phyloP scores from a whole-genome alignment of 2,888 invertebrate genomes.

The Stratiomys singularior region DNA sequence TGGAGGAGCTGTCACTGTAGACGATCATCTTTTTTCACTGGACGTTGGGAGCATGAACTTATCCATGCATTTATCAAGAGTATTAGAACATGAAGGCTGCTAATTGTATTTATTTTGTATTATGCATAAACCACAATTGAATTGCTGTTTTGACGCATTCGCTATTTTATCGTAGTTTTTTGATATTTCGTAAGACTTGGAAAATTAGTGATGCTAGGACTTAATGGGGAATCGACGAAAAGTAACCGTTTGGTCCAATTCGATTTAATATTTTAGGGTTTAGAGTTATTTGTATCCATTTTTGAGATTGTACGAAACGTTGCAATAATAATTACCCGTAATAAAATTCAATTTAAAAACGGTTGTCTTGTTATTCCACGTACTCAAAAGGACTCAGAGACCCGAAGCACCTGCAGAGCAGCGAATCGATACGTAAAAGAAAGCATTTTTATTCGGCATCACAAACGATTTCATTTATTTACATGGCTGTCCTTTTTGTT shows the following conservation, averaged over 20 bases:
- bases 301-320: too few relatives aligned
- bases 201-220: constrained; percentile 2
- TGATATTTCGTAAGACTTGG: constrained; percentile 9
- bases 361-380: too few relatives aligned
- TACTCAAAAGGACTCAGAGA: too few relatives aligned
- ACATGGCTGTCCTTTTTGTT: too few relatives aligned
- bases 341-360: too few relatives aligned
- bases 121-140: not conserved
- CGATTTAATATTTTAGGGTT: constrained; percentile 17
- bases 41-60: not conserved
- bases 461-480: too few relatives aligned
- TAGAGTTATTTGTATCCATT: not conserved
- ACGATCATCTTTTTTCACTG: not conserved
- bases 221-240: not conserved
- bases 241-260: constrained; percentile 23
- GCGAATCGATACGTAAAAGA: too few relatives aligned
- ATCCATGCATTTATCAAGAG: constrained; percentile 3
- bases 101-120: constrained; percentile 2
- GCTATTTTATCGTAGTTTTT: constrained; percentile 4
- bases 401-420: too few relatives aligned
- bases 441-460: too few relatives aligned
- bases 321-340: too few relatives aligned
- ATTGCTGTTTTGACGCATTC: constrained; percentile 9
- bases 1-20: constrained; percentile 65
- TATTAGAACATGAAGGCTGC: constrained; percentile 10